Evolutionary conservation across 2,113 vertebrate species (phyloP).

Genomic region (Rhabdomys dilectus): DNA sequence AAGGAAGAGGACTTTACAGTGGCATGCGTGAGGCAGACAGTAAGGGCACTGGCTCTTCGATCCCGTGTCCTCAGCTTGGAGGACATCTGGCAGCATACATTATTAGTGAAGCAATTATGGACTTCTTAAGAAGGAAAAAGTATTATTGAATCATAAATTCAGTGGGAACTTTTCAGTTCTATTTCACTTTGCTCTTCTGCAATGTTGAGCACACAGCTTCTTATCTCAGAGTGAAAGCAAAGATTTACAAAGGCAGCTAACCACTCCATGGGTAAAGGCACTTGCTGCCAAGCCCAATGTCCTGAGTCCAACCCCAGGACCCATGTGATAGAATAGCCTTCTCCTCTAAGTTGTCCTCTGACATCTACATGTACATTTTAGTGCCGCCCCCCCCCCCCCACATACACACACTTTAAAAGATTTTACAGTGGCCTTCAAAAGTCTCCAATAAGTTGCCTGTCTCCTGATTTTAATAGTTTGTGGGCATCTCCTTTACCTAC

Average conservation of each 20-base stretch:
- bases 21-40: not conserved
- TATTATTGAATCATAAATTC: not conserved
- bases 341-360: not conserved
- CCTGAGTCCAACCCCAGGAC: not conserved
- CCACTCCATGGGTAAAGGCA: not conserved
- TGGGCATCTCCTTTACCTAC: not conserved
- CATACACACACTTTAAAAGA: not conserved
- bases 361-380: not conserved
- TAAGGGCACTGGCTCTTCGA: not conserved
- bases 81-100: not conserved
- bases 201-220: not conserved
- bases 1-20: not conserved
- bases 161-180: not conserved
- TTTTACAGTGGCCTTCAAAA: constrained; percentile 1
- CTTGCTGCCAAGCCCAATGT: not conserved
- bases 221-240: not conserved
- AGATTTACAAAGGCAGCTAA: not conserved
- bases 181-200: not conserved
- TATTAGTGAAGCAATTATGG: not conserved
- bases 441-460: not conserved
- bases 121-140: not conserved
- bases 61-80: not conserved
- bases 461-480: not conserved
- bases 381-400: no score
- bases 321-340: not conserved